Evolutionary conservation across 1,140 invertebrate species (phyloP).

Genomic region (Pinna nobilis): DNA sequence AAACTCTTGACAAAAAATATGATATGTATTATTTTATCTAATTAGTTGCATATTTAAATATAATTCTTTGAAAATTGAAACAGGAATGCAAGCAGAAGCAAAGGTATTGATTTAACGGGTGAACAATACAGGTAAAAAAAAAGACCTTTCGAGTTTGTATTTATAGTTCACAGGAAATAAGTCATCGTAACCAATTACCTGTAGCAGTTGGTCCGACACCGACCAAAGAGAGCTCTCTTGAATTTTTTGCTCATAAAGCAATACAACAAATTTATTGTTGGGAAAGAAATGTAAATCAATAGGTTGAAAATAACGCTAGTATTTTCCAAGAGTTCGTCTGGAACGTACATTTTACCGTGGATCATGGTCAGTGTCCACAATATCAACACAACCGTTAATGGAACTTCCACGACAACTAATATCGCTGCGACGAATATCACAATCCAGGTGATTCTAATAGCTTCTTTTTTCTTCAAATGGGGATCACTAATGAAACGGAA

Average conservation of each 20-base stretch:
- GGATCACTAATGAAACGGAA: constrained; percentile 1
- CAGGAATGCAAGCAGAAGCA: too few relatives aligned
- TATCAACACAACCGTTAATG: constrained; percentile 13
- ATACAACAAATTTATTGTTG: constrained; percentile 37
- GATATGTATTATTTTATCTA: too few relatives aligned
- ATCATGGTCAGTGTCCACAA: constrained; percentile 41
- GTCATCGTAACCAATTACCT: too few relatives aligned
- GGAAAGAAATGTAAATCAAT: constrained; percentile 36
- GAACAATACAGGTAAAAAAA: too few relatives aligned
- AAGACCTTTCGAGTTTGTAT: too few relatives aligned
- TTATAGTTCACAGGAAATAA: too few relatives aligned
- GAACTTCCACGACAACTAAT: constrained; percentile 24
- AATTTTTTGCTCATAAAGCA: constrained; percentile 32
- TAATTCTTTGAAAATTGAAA: too few relatives aligned
- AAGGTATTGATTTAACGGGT: too few relatives aligned
- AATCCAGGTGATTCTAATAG: constrained; percentile 25
- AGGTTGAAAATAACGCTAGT: constrained; percentile 25
- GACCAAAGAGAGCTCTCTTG: too few relatives aligned
- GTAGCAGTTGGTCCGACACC: too few relatives aligned
- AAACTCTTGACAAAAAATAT: too few relatives aligned
- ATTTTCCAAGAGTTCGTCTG: constrained; percentile 15
- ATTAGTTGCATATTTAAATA: too few relatives aligned
- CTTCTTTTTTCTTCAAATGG: constrained; percentile 12
- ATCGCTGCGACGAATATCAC: constrained; percentile 27
- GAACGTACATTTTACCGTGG: constrained; percentile 15